A percentile compares a stretch with the other conserved stretches of the same genome.
These are phyloP conservation scores for Cyclargus thomasi DNA, from an alignment of 1,140 invertebrate species.

Conservation along the genomic window DNA sequence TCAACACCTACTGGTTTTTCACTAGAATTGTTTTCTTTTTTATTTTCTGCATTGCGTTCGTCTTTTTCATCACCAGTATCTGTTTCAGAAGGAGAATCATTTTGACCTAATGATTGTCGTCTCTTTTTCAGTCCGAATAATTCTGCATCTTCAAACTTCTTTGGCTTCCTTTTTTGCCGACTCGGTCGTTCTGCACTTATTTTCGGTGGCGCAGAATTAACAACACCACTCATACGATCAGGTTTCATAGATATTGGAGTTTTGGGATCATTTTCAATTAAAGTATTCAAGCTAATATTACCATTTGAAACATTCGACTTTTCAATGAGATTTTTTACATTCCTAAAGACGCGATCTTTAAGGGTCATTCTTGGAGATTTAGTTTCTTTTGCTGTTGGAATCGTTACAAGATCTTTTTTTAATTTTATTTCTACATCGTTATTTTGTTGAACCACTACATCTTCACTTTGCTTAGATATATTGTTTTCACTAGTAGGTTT, in stretches of 20 bases:
- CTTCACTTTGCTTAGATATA: conserved; percentile 10
- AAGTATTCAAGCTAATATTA: conserved; percentile 23
- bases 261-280: conserved; percentile 36
- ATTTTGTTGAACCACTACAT: conserved; percentile 22
- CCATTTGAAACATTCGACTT: conserved; percentile 40
- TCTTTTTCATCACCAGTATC: conserved; percentile 19
- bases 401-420: background rate
- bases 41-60: background rate
- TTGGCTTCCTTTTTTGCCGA: conserved; percentile 64
- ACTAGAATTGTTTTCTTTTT: conserved; percentile 4
- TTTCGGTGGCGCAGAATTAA: conserved; percentile 50
- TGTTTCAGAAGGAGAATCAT: conserved; percentile 25
- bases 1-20: background rate
- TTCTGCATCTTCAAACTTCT: conserved; percentile 60
- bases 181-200: conserved; percentile 50
- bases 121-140: conserved; percentile 43
- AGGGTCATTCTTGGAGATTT: conserved; percentile 52
- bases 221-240: conserved; percentile 22
- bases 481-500: conserved; percentile 33
- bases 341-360: conserved; percentile 61
- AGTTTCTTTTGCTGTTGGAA: conserved; percentile 28
- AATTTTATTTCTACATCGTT: conserved; percentile 23
- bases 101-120: conserved; percentile 34
- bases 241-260: conserved; percentile 36
- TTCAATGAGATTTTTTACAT: conserved; percentile 56